A percentile compares a stretch with the other conserved stretches of the same genome.
phyloP scores from a whole-genome alignment of 2,113 vertebrate species.

The Pomatostomus ruficeps region DNA sequence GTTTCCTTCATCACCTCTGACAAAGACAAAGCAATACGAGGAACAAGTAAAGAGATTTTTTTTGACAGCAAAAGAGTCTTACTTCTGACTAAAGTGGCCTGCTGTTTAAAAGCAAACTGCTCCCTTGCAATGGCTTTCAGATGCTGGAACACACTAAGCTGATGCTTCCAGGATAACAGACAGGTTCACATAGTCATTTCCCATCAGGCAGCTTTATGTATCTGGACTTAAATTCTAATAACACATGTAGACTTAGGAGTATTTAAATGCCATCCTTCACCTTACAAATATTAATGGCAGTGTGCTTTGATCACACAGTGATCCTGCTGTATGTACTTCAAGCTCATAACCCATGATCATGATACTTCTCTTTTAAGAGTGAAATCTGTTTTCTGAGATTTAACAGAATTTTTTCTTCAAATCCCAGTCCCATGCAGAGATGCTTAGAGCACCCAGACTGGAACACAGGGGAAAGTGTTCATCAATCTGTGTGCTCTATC shows the following conservation, averaged over 20 bases:
- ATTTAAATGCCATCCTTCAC: background rate
- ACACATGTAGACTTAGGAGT: background rate
- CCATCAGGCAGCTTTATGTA: background rate
- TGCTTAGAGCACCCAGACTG: background rate
- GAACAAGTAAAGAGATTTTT: background rate
- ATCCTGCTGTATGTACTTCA: background rate
- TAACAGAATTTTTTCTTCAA: background rate
- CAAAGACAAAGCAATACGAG: background rate
- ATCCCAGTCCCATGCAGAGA: background rate
- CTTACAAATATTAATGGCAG: background rate
- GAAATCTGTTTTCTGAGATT: background rate
- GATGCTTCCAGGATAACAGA: background rate
- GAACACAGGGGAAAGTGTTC: background rate
- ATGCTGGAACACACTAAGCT: background rate
- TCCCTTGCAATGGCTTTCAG: background rate
- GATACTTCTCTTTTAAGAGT: background rate
- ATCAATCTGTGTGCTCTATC: background rate
- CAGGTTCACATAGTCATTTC: background rate
- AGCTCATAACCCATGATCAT: background rate
- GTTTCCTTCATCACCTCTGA: background rate
- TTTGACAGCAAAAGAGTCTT: background rate
- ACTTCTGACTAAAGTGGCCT: background rate
- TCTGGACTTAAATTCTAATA: background rate
- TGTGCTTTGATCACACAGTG: background rate
- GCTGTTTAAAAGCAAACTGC: background rate